A percentile compares a stretch with the other conserved stretches of the same genome.
Conservation (phyloP, 2,113 vertebrate species). For the Pionites leucogaster region DNA sequence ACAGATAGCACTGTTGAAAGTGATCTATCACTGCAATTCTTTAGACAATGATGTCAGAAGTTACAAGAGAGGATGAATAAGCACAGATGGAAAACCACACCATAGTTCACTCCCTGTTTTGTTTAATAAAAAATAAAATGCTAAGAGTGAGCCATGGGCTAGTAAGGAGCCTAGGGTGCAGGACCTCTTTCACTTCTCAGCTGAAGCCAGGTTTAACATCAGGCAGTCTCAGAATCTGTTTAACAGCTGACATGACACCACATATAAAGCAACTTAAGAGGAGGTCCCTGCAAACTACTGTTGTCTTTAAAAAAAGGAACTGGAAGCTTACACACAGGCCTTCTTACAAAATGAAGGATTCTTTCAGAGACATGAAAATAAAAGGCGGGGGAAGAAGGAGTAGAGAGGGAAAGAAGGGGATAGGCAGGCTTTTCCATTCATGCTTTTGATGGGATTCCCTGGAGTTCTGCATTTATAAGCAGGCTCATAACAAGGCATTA, state of each 20-base stretch:
- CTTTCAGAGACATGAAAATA: not conserved
- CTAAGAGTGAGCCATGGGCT: not conserved
- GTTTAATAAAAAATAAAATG: not conserved
- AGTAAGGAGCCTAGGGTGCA: not conserved
- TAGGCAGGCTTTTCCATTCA: not conserved
- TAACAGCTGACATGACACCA: not conserved
- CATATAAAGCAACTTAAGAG: not conserved
- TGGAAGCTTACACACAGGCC: not conserved
- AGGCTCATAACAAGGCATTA: constrained; percentile 21
- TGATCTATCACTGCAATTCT: not conserved
- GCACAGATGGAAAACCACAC: not conserved
- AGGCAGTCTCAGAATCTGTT: not conserved
- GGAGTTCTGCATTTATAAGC: constrained; percentile 27
- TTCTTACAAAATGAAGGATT: not conserved
- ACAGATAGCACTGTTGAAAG: not conserved
- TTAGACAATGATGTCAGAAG: not conserved
- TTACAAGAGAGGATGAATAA: not conserved
- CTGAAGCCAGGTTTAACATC: not conserved
- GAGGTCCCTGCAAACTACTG: not conserved
- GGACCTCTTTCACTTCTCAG: not conserved
- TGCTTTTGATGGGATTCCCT: constrained; percentile 29
- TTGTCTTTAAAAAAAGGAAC: constrained; percentile 2
- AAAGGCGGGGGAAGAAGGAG: not conserved
- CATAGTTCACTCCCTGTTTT: not conserved
- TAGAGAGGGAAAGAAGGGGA: not conserved